Evolutionary conservation across 2,797 vertebrate species (phyloP), one percentile per base, ranked within the genome.

Genomic region (Crenuchus spilurus): DNA sequence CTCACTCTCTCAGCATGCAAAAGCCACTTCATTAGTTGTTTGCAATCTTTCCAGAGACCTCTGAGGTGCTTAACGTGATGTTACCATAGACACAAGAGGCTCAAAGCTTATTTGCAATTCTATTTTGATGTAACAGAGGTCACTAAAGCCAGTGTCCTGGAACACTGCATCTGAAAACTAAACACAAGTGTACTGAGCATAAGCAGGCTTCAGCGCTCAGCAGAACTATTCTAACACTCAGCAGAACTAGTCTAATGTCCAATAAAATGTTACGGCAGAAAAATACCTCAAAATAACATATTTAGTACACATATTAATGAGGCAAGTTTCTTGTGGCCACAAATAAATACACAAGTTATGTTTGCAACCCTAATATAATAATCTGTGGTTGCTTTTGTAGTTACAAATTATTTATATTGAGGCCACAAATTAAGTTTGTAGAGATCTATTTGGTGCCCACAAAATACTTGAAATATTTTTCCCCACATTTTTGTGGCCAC

Each of bases 61-160:
- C 63, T 57, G 42, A 64, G 58, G 57, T 41, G 70, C 48, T 80
- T 81, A 66, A 75, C 74, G 70, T 85, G 82, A 76, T 72, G 82
- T 84, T 82, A 65, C 82, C 78, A 83, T 80, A 77, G 75, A 70
- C 55, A 83, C 76, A 69, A 28, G 30, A 65, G 73, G 66, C 49
- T 70, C 37, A 20, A 71, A 65, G 79, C 64, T 70, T 68, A 82
- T 82, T 85, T 82, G 72, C 71, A 82, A 75, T 80, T 84, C 66
- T 75, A 57, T 37, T 49, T 55, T 73, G 46, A 31, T 49, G 55
- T 70, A 58, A 62, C 28, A 61, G 74, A 72, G 74, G 80, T 76
- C 64, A 75, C 66, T 70, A 31, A 42, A 62, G 52, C 52, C 65
- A 78, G 51, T 64, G 70, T 73, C 41, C 51, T 81, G 54, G 69